A percentile compares a stretch with the other conserved stretches of the same genome.
phyloP scores from a whole-genome alignment of 2,113 vertebrate species.

The Mesitornis unicolor region DNA sequence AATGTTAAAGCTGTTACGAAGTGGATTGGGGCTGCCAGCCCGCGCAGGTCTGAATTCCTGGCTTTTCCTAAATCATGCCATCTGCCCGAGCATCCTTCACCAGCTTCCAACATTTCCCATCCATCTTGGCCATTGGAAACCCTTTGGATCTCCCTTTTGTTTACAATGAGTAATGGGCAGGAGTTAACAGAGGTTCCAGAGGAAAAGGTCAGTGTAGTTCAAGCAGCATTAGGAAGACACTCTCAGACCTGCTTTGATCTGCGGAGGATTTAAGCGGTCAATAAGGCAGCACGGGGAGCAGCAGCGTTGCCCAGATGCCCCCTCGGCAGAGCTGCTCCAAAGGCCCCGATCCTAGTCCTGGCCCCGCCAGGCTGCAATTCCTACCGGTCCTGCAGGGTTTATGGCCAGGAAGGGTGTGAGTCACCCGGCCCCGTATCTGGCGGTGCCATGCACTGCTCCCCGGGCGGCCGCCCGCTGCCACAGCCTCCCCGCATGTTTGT shows the following conservation, averaged over 20 bases:
- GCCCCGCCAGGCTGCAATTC: not conserved
- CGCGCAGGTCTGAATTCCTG: not conserved
- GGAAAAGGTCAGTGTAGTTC: constrained; percentile 20
- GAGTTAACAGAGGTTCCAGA: constrained; percentile 17
- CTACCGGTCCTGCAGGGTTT: constrained; percentile 10
- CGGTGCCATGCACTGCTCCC: constrained; percentile 31
- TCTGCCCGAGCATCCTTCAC: constrained; percentile 51
- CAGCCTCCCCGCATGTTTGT: not conserved
- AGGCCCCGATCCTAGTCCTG: fast-evolving
- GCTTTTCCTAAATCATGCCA: constrained; percentile 50
- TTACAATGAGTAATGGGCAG: constrained; percentile 44
- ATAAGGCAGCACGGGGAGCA: not conserved
- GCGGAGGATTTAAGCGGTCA: constrained; percentile 23
- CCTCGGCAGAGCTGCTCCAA: not conserved
- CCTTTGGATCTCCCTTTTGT: constrained; percentile 64
- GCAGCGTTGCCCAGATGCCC: not conserved
- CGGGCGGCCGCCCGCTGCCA: not conserved
- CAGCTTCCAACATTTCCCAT: constrained; percentile 55
- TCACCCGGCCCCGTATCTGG: constrained; percentile 38
- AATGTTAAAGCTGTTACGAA: not conserved
- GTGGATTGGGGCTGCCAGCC: not conserved
- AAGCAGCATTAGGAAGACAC: constrained; percentile 30
- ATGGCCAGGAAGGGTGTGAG: constrained; percentile 21
- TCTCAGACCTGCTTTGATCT: constrained; percentile 46
- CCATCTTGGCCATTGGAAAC: constrained; percentile 41